Evolutionary conservation across 2,888 invertebrate genomes (phyloP), one percentile per base, ranked within the genome.

Genomic region (Allolobophora icterica): DNA sequence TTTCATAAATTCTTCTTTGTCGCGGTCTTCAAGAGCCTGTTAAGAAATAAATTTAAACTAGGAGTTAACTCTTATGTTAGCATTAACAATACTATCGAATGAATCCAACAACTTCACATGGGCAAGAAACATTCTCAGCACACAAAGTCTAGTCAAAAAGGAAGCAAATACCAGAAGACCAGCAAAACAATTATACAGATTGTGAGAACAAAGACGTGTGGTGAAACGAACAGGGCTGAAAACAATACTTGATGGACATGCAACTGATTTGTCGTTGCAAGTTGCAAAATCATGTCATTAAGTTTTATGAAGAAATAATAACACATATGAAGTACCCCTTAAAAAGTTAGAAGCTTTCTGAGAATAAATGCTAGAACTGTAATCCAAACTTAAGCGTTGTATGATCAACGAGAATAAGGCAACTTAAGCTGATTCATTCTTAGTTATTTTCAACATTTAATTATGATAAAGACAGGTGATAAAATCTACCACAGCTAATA

Each of bases 1-100:
- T 35, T 96, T 96, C 91, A 98, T 95, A 95, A 96, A 98, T 91
- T 97, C 97, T 92, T 97, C 96, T 93, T 96, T 97, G 93, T 97
- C 97, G 35, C 96, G 95, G 34, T 98, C 98, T 93, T 97, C 97
- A 92, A 98, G 93, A 90, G 94, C 93, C 95, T 95, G 93, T 19
- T 92, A 93, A 87, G 52, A 24, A 91, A n/a, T n/a, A 30, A 71
- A 71, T 71, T 71, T 38, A 83, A 90, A 89, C 35, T n/a, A 90
- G 30, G 83, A 58, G 83, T 71, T 33, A 30, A 71, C 38, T 24
- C 1, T 84, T 21, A 90, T 83, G n/a, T n/a, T 42, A 84, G 33
- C 19, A 42, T 24, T 24, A 58, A 24, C 34, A 58, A 21, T 58
- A 58, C 35, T 71, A 71, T 21, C 71, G 8, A 45, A 24, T 34